phyloP scores from a whole-genome alignment of 2,888 invertebrate genomes.

The Aporophyla nigra region DNA sequence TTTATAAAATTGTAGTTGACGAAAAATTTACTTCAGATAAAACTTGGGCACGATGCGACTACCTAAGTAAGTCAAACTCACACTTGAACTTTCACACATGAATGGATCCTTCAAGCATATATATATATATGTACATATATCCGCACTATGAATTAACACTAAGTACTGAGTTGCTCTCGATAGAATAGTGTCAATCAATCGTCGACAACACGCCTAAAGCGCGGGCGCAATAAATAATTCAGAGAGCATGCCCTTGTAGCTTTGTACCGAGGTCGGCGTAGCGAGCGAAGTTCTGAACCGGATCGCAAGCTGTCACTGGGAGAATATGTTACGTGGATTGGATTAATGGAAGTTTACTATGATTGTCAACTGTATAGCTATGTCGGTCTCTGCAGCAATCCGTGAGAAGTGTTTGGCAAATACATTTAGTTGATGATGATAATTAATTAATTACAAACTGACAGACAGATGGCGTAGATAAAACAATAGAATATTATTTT shows the following conservation, averaged over 20 bases:
- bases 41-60: neutral
- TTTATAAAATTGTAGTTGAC: neutral
- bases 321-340: constrained; percentile 5
- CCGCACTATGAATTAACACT: constrained; percentile 35
- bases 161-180: constrained; percentile 25
- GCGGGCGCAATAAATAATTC: constrained; percentile 50
- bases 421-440: neutral
- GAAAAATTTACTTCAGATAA: neutral
- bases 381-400: neutral
- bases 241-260: constrained; percentile 40
- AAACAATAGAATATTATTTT: too few relatives aligned
- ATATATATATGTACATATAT: too few relatives aligned
- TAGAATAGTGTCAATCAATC: constrained; percentile 52
- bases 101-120: neutral
- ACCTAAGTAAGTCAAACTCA: neutral
- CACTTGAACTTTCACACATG: neutral
- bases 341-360: neutral
- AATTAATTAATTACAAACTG: neutral
- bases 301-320: constrained; percentile 3
- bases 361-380: neutral
- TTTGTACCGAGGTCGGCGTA: constrained; percentile 16
- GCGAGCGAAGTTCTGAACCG: constrained; percentile 19
- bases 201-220: constrained; percentile 37
- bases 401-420: neutral
- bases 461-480: neutral